phyloP scores from a whole-genome alignment of 2,113 vertebrate genomes.

The Chaenocephalus aceratus region DNA sequence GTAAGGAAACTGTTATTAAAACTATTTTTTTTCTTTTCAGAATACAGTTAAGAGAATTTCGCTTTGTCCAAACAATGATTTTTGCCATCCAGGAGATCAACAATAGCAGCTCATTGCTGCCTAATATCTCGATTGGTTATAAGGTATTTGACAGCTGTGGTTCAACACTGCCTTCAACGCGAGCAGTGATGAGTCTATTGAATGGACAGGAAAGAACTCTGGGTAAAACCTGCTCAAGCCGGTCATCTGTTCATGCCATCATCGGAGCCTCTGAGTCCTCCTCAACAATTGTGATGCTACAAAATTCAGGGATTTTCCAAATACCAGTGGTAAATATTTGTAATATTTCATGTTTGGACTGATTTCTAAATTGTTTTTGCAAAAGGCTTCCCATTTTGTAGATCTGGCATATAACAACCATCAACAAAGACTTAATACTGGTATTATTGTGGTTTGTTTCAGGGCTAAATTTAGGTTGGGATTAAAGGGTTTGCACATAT shows the following conservation, averaged over 20 bases:
- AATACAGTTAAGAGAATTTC: constrained; percentile 82
- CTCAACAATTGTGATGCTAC: constrained; percentile 81
- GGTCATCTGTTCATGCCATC: constrained; percentile 77
- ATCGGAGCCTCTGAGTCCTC: constrained; percentile 84
- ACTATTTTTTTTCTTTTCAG: constrained; percentile 48
- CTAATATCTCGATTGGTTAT: constrained; percentile 81
- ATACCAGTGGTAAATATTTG: constrained; percentile 80
- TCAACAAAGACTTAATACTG: not conserved
- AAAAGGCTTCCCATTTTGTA: not conserved
- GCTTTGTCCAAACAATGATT: constrained; percentile 83
- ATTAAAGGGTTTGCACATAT: not conserved
- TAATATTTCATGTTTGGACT: not conserved
- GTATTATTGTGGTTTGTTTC: not conserved
- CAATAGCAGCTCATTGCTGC: constrained; percentile 77
- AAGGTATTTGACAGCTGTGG: constrained; percentile 83
- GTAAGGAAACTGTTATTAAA: not conserved
- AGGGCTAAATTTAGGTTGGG: not conserved
- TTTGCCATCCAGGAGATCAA: constrained; percentile 86
- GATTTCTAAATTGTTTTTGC: not conserved
- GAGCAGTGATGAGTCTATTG: constrained; percentile 78
- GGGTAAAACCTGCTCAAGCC: constrained; percentile 60
- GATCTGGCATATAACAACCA: not conserved
- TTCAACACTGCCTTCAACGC: constrained; percentile 75
- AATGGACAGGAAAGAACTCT: constrained; percentile 66
- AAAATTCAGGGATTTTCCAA: constrained; percentile 79